A percentile compares a stretch with the other conserved stretches of the same genome.
Conservation (phyloP, 1,140 invertebrate genomes). For the Papilio machaon region DNA sequence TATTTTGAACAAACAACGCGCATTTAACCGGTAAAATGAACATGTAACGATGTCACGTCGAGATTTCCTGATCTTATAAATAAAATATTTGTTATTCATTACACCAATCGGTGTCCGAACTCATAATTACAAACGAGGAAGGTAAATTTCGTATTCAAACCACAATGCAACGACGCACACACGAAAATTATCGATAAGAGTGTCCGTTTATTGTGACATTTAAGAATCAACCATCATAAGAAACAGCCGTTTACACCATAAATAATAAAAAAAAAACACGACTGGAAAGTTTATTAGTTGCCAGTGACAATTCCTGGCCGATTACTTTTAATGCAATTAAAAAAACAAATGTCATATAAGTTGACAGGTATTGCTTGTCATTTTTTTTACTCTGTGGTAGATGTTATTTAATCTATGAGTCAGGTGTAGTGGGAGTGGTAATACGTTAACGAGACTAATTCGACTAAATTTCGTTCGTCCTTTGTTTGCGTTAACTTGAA, state of each 20-base stretch:
- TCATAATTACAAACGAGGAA: slow-evolving; percentile 27
- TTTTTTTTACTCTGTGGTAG: slow-evolving; percentile 21
- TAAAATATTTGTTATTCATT: slow-evolving; percentile 27
- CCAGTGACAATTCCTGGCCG: background rate
- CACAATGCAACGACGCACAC: background rate
- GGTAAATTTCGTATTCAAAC: slow-evolving; percentile 22
- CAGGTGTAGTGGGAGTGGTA: slow-evolving; percentile 10
- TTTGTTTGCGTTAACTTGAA: background rate
- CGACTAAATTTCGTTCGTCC: slow-evolving; percentile 9
- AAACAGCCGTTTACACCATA: background rate
- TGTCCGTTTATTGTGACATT: background rate
- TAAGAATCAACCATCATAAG: background rate
- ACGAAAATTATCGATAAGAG: background rate
- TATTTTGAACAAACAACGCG: background rate
- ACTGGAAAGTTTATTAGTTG: background rate
- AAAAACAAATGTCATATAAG: background rate
- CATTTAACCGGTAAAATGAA: slow-evolving; percentile 5
- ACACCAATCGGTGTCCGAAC: slow-evolving; percentile 1
- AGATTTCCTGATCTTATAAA: slow-evolving; percentile 14
- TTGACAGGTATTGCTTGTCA: background rate
- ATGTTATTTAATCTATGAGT: slow-evolving; percentile 20
- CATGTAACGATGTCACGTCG: background rate
- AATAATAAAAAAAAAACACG: background rate
- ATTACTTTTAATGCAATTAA: background rate
- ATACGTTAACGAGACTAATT: slow-evolving; percentile 26